Evolutionary conservation across 2,888 invertebrate genomes (phyloP), one percentile per base, ranked within the genome.

Genomic region (Pterobdella sp.): DNA sequence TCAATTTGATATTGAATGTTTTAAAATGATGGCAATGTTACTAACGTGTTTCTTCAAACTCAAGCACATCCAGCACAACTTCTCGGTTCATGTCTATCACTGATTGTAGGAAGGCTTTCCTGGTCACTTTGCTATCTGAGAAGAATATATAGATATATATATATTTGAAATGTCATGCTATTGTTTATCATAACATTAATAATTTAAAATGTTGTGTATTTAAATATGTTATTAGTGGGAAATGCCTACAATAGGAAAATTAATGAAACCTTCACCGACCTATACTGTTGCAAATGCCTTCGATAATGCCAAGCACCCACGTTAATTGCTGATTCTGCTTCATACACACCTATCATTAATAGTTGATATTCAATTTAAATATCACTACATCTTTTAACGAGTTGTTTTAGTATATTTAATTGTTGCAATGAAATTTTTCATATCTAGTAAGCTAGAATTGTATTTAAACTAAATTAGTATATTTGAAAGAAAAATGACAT

Each of bases 61-160:
- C 81, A 77, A 82, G 81, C 35, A 82, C 77, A 68, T 82, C 82
- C 22, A 82, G 74, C 22, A 82, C 78, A 7, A 81, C 77, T 52
- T 82, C 82, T 72, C 79, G 80, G 78, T 82, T 82, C 77, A 79
- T 81, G 75, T 82, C 81, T 74, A 80, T 78, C 35, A 83, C 78
- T 74, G 78, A 78, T 75, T 80, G 79, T 65, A 82, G 78, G 74
- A 81, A 80, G 63, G 74, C 74, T n/a, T 79, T 76, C 73, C 79
- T 77, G 56, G 81, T 81, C 65, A 79, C 79, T 0, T 76, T 74
- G 74, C 76, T 80, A 56, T 82, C 82, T 77, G 82, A 79, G 22
- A 80, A 79, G 72, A 76, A n/a, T n/a, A n/a, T n/a, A n/a, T n/a
- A n/a, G n/a, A n/a, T n/a, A n/a, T n/a, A n/a, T n/a, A n/a, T n/a